phyloP scores from a whole-genome alignment of 2,113 vertebrate species.

The Mus spicilegus region DNA sequence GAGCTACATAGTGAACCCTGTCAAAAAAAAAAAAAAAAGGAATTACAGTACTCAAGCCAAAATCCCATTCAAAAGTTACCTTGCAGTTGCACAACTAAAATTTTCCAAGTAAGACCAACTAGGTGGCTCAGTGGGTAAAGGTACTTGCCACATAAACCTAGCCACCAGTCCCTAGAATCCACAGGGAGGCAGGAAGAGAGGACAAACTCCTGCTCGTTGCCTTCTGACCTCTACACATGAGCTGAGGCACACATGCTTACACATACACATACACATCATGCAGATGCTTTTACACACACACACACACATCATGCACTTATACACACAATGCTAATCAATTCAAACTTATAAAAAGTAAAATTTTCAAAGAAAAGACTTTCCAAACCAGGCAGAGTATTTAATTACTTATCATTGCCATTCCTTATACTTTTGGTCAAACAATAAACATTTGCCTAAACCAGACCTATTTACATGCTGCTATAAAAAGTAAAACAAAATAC shows the following conservation, averaged over 20 bases:
- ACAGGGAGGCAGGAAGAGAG: background rate
- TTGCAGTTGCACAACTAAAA: background rate
- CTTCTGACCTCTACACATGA: background rate
- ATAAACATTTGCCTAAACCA: background rate
- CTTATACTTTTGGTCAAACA: constrained; percentile 9
- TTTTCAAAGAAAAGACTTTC: background rate
- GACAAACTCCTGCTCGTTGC: background rate
- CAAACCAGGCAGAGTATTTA: background rate
- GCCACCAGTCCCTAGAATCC: background rate
- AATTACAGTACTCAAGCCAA: background rate
- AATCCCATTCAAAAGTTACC: background rate
- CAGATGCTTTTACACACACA: background rate
- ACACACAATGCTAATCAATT: background rate
- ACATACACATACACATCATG: too few relatives aligned
- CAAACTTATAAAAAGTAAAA: background rate
- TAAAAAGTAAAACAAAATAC: background rate
- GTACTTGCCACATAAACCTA: background rate
- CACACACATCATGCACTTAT: background rate
- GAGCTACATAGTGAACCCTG: background rate
- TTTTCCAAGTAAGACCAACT: background rate
- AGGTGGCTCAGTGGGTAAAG: background rate
- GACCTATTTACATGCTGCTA: background rate
- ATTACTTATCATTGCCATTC: constrained; percentile 5
- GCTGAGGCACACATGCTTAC: background rate
- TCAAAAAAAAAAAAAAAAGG: background rate